Evolutionary conservation across 1,140 invertebrate genomes (phyloP), one percentile per base, ranked within the genome.

Genomic region (Andricus grossulariae): DNA sequence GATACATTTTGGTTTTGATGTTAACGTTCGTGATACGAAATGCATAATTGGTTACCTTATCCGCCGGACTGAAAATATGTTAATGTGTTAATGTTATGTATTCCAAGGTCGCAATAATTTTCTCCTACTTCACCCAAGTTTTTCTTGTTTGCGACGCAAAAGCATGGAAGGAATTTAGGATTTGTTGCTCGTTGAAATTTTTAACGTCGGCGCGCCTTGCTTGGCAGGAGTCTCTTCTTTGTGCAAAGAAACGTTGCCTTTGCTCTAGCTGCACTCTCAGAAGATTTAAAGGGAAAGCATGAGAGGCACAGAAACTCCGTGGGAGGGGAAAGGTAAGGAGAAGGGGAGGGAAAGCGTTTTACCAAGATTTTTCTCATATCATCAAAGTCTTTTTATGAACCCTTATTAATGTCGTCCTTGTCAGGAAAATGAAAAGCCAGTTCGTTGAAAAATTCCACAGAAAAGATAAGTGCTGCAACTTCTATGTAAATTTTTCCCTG

Each of bases 371-470:
- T 66, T 66, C 75, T 70, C 81, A 75, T 74, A 80, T 83, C 81
- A 83, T 83, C 78, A 81, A 82, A 80, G 73, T 71, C 52, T 76
- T 83, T 82, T 82, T 79, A 76, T 73, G 39, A 66, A 49, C 32
- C 51, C 10, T 72, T 73, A 81, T 83, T 83, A 80, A 84, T 73
- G 73, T 78, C 49, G 70, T 60, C 52, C 54, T 66, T 66, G 25
- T 66, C 57, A 32, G 11, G 25, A 32, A 39, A 66, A 66, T 66
- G 57, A 66, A 66, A 66, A 66, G 57, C 57, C 7, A 66, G 57
- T 66, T 66, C 25, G 57, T 66, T 66, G 57, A 32, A 16, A 66
- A 66, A 66, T 66, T 66, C 57, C 57, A 66, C 12, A 66, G 13
- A 8, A 13, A 66, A 66, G 57, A 66, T 66, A 66, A 66, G 57